These are phyloP conservation scores for Archips crataeganus DNA, from an alignment of 2,888 invertebrate genomes.

Conservation along the genomic window DNA sequence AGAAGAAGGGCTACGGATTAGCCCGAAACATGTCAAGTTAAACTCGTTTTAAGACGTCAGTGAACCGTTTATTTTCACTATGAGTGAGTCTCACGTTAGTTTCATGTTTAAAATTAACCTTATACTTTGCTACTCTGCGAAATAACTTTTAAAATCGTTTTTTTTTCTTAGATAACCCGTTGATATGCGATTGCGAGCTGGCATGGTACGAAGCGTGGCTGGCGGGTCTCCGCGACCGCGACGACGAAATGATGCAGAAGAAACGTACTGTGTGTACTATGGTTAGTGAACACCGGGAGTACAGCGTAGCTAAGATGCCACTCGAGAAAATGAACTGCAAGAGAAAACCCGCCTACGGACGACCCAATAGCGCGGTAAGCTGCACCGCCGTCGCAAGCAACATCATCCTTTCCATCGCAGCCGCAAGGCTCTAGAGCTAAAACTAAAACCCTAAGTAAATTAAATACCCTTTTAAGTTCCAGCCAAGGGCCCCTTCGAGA, in stretches of 20 bases:
- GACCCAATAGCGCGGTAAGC: slow-evolving; percentile 60
- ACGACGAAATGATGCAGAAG: slow-evolving; percentile 95
- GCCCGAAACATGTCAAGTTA: no score
- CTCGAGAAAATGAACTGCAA: slow-evolving; percentile 94
- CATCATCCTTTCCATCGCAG: slow-evolving; percentile 60
- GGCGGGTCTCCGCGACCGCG: slow-evolving; percentile 91
- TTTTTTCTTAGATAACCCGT: slow-evolving; percentile 91
- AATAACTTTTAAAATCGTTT: neutral
- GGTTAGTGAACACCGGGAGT: slow-evolving; percentile 92
- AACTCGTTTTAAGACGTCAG: no score
- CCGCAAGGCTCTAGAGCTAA: slow-evolving; percentile 66
- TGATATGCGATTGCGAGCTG: slow-evolving; percentile 94
- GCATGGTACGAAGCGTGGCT: slow-evolving; percentile 95
- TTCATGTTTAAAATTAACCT: no score
- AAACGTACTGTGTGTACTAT: slow-evolving; percentile 94
- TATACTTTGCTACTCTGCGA: no score
- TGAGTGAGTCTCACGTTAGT: no score
- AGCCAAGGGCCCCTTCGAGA: slow-evolving; percentile 66
- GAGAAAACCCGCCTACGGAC: slow-evolving; percentile 85
- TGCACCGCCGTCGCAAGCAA: slow-evolving; percentile 52
- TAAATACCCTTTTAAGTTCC: slow-evolving; percentile 48
- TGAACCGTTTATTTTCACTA: no score
- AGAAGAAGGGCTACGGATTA: no score
- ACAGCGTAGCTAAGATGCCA: slow-evolving; percentile 92
- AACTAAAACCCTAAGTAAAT: slow-evolving; percentile 33